Base-by-base conservation (phyloP, 2,797 vertebrate species). In the Helostoma temminkii region DNA sequence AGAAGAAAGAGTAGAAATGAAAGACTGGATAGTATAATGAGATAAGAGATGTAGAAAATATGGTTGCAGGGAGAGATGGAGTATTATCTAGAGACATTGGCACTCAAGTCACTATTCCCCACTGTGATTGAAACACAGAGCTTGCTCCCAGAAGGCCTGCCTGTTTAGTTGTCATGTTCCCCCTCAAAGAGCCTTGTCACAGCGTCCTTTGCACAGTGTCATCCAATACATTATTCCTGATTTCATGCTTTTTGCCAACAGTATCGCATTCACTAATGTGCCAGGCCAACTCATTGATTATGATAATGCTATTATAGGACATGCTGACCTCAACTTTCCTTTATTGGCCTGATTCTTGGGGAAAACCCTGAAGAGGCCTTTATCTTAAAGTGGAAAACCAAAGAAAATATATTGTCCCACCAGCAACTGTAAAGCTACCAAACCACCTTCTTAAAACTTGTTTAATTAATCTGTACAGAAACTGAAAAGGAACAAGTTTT, bases 131-230 rank as follows among this genome's bases (percentile, higher is more conserved):
- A 77, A 86, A 82, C 76, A 64, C 46, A 53, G 50, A 21, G 36
- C 74, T 0, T 60, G 76, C 76, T 88, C 78, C 85, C 88, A 85
- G 78, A 88, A 85, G 81, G 81, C 71, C 74, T 77, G 75, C 49
- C 73, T 79, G 71, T 66, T 81, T 73, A 47, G 66, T 75, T 78
- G 76, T 78, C 73, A 68, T 71, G 76, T 71, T 78, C 70, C 84
- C 69, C n/a, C n/a, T n/a, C n/a, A 87, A 74, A 86, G 79, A 78
- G 53, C 80, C 83, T 66, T 55, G 48, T 78, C 76, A 63, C 42
- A 10, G 32, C 50, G 61, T 86, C 78, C 59, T 76, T 71, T 39
- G 25, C 57, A 50, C 74, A 32, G 52, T 48, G 74, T 88, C 71
- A 65, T 74, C 62, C 32, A 37, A 64, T 32, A 41, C 65, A 49